Percentiles rank a stretch among this genome's conserved stretches.
These are phyloP conservation scores for Dicyrtomina minuta DNA, from an alignment of 2,888 invertebrate genomes.

Conservation along the genomic window DNA sequence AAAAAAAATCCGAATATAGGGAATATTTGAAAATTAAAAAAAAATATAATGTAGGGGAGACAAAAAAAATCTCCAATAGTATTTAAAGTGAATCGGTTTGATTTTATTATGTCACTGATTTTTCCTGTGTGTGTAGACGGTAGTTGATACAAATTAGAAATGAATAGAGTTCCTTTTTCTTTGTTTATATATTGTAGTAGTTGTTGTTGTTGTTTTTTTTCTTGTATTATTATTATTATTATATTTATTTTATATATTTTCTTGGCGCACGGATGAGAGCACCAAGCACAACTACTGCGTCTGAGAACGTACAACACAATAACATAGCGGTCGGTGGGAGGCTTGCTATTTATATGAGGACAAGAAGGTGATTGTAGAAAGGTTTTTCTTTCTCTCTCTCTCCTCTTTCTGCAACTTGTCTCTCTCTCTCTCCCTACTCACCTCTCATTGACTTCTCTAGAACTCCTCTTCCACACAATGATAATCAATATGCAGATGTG, in stretches of 20 bases:
- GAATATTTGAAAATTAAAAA: not conserved
- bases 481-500: slow-evolving; percentile 23
- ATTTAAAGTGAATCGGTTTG: not conserved
- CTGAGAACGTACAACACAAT: slow-evolving; percentile 28
- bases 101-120: not conserved
- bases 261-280: slow-evolving; percentile 19
- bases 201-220: slow-evolving; percentile 6
- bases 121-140: not conserved
- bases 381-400: slow-evolving; percentile 12
- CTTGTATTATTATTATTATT: not conserved
- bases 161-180: not conserved
- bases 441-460: too few relatives aligned
- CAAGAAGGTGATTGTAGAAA: slow-evolving; percentile 24
- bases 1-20: slow-evolving; percentile 15
- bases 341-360: slow-evolving; percentile 38
- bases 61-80: slow-evolving; percentile 13
- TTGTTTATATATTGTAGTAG: not conserved
- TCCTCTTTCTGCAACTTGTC: not conserved
- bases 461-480: slow-evolving; percentile 5
- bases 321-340: slow-evolving; percentile 34
- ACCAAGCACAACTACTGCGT: slow-evolving; percentile 25
- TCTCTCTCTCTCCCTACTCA: slow-evolving; percentile 10
- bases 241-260: slow-evolving; percentile 6
- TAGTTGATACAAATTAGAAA: not conserved
- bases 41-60: slow-evolving; percentile 5